Evolutionary conservation across 2,797 vertebrate genomes (phyloP), one percentile per base, ranked within the genome.

Genomic region (Halcyon smyrnensis): DNA sequence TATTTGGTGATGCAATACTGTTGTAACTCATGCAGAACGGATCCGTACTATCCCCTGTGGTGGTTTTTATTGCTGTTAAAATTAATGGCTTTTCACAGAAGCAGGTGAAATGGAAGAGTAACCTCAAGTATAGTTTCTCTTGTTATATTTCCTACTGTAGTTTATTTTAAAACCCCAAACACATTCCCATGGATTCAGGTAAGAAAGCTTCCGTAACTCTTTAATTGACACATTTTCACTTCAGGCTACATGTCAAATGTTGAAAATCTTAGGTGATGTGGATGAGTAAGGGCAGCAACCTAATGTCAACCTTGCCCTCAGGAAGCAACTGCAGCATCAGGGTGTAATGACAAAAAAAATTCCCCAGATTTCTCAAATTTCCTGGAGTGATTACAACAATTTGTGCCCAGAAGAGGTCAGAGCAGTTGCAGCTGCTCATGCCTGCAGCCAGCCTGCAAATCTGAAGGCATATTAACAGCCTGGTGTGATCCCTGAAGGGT

Each of bases 331-430:
- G 87, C 67, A 60, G 15, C 21, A 41, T 67, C 25, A 63, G 32
- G 36, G 60, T 14, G 41, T 63, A 78, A 83, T 17, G 60, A 65
- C 41, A 51, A 45, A 56, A 28, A 77, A 56, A 36, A 36, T 36
- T 25, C 51, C 46, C 39, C 76, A n/a, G 36, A 50, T 90, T 94
- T 93, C 78, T 94, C 54, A 79, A 25, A 69, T 79, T 90, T 96
- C 84, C 59, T 88, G 73, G 39, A 41, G n/a, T 46, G 63, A 76
- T 89, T 69, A 67, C 43, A 54, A 71, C 78, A 71, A 56, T 90
- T 87, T 28, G 16, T 95, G 54, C 51, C 46, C 73, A 43, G 71
- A 83, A 87, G 79, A 81, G 54, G 57, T 81, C 69, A 76, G 74
- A 89, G 64, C 46, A 54, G 59, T 36, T 86, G 78, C 37, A 90